Percentiles rank a stretch among this genome's conserved stretches.
These are phyloP conservation scores for Popillia japonica DNA, from an alignment of 1,140 invertebrate species.

Conservation along the genomic window DNA sequence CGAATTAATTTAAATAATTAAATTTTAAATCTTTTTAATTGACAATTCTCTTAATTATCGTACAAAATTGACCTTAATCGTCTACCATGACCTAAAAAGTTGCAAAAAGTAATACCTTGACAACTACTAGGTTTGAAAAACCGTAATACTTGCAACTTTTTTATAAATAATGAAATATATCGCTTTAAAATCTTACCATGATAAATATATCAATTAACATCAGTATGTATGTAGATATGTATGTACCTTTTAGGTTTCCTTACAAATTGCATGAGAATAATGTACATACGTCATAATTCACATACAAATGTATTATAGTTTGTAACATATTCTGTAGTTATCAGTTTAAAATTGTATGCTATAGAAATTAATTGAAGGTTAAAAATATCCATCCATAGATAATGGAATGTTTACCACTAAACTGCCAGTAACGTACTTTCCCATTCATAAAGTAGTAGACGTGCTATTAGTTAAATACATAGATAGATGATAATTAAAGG, in stretches of 20 bases:
- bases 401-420: neutral
- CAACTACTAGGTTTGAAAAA: too few species aligned
- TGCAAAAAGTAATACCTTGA: too few species aligned
- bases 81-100: neutral
- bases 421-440: neutral
- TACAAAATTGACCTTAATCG: neutral
- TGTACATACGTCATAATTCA: neutral
- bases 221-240: neutral
- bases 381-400: neutral
- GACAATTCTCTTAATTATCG: neutral
- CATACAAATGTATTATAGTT: too few species aligned
- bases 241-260: neutral
- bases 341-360: neutral
- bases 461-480: neutral
- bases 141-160: too few species aligned
- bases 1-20: conserved; percentile 9
- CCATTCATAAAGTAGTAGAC: neutral
- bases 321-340: neutral
- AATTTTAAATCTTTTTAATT: neutral
- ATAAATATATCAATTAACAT: neutral
- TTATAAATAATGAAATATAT: too few species aligned
- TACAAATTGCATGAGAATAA: neutral
- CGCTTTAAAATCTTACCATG: neutral
- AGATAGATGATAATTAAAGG: neutral
- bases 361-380: conserved; percentile 15